Evolutionary conservation across 2,113 vertebrate species (phyloP), one percentile per base, ranked within the genome.

Genomic region (Atlantisia rogersi): DNA sequence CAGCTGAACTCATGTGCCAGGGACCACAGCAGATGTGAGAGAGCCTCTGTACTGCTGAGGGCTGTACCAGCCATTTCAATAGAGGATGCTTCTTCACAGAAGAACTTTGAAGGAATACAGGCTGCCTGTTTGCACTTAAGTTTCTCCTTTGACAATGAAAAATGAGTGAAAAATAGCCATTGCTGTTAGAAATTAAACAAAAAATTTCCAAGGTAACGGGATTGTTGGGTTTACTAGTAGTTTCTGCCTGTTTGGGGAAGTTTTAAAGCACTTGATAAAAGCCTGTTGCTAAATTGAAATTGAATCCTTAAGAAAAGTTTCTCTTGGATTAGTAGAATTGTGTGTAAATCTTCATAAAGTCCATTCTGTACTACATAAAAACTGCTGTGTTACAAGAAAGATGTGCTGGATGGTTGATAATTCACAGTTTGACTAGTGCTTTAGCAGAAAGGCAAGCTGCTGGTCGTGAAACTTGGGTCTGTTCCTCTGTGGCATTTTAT

Each of bases 171-270:
- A 88, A 91, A 60, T 46, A 70, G 19, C 15, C 4, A 4, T 70
- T 71, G 26, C 13, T 3, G 3, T 37, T 82, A 65, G 20, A 74
- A 86, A 80, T 48, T 5, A 42, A 78, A 40, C 18, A 53, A 39
- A 77, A 62, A 32, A 63, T 7, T 25, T 26, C 35, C 31, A 26
- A 56, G 18, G 8, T 40, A 21, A 9, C 21, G 75, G 32, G 10
- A 86, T 28, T 1, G 1, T 25, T 5, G 8, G 5, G 2, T n/a
- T 12, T 88, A 74, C 26, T 24, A 53, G 0, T 62, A 42, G 0
- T 59, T 90, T 86, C 86, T 81, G 90, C 15, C 63, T 8, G 0
- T 32, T 35, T 32, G 25, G 46, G 60, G 42, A 84, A 17, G 44
- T 82, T 71, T 32, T 63, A 50, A 64, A 89, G 56, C 28, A 16